Evolutionary conservation across 2,888 invertebrate genomes (phyloP).

Genomic region (Hypena proboscidalis): DNA sequence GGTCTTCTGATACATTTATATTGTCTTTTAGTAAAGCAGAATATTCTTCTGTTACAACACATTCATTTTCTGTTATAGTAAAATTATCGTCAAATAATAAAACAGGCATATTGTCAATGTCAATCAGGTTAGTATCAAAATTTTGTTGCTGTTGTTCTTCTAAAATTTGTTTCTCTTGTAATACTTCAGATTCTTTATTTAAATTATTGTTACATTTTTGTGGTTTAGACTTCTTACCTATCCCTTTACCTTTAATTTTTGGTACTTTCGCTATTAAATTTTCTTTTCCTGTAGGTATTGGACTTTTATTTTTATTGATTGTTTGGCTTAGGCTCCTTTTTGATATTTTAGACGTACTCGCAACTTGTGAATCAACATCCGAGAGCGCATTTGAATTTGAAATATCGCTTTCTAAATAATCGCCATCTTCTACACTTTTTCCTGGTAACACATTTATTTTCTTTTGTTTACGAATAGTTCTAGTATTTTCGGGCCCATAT

Average conservation of each 20-base stretch:
- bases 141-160: slow-evolving; percentile 3
- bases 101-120: slow-evolving; percentile 9
- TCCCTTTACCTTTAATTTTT: slow-evolving; percentile 10
- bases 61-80: slow-evolving; percentile 10
- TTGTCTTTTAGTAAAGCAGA: slow-evolving; percentile 2
- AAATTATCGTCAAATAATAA: slow-evolving; percentile 9
- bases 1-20: too few relatives aligned
- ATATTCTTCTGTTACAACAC: slow-evolving; percentile 13
- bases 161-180: background rate
- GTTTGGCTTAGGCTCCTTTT: slow-evolving; percentile 6
- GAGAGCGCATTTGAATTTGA: slow-evolving; percentile 11
- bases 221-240: background rate
- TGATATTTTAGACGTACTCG: slow-evolving; percentile 5
- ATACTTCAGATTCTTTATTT: too few relatives aligned
- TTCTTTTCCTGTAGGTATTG: slow-evolving; percentile 10
- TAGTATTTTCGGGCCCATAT: slow-evolving; percentile 3
- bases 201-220: too few relatives aligned
- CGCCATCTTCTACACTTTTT: slow-evolving; percentile 5
- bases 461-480: slow-evolving; percentile 1
- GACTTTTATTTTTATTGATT: slow-evolving; percentile 9
- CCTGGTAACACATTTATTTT: slow-evolving; percentile 7
- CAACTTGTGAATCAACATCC: slow-evolving; percentile 10
- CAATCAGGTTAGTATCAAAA: background rate
- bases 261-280: slow-evolving; percentile 6
- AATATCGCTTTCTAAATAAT: slow-evolving; percentile 11